Evolutionary conservation across 2,113 vertebrate species (phyloP).

Genomic region (Glaucomys volans): DNA sequence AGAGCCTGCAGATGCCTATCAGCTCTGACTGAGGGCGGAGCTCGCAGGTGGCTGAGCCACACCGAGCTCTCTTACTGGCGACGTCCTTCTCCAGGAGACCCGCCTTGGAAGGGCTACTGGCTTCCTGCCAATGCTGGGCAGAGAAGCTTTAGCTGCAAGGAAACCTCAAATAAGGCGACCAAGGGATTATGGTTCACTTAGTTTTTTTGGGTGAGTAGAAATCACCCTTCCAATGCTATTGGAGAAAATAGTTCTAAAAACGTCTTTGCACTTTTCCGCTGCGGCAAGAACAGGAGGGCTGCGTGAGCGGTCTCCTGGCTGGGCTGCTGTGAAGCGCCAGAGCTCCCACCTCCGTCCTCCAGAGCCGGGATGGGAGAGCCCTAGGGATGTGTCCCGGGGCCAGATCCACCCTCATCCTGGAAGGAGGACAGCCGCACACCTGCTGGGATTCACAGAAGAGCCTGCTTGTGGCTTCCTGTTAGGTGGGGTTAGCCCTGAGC

Average conservation of each 20-base stretch:
- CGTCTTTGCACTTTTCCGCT: not conserved
- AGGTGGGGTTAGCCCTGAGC: rapidly evolving
- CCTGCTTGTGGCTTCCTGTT: not conserved
- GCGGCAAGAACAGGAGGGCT: not conserved
- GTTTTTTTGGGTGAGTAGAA: not conserved
- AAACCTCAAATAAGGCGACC: too few relatives aligned
- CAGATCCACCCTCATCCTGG: rapidly evolving
- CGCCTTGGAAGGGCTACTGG: not conserved
- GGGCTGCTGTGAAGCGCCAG: not conserved
- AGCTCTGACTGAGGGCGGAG: not conserved
- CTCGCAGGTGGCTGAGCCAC: too few relatives aligned
- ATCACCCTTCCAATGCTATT: not conserved
- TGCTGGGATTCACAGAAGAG: rapidly evolving
- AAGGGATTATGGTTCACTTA: not conserved
- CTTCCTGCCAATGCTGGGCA: not conserved
- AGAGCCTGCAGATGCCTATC: not conserved
- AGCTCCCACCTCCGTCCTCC: not conserved
- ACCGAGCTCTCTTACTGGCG: not conserved
- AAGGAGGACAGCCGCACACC: not conserved
- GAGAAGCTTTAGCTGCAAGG: not conserved
- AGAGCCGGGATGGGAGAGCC: not conserved
- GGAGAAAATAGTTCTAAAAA: not conserved
- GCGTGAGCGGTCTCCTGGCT: rapidly evolving
- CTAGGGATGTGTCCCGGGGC: rapidly evolving
- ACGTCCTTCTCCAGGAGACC: not conserved